Base-by-base conservation (phyloP, 2,113 vertebrate species). In the Fulica atra region DNA sequence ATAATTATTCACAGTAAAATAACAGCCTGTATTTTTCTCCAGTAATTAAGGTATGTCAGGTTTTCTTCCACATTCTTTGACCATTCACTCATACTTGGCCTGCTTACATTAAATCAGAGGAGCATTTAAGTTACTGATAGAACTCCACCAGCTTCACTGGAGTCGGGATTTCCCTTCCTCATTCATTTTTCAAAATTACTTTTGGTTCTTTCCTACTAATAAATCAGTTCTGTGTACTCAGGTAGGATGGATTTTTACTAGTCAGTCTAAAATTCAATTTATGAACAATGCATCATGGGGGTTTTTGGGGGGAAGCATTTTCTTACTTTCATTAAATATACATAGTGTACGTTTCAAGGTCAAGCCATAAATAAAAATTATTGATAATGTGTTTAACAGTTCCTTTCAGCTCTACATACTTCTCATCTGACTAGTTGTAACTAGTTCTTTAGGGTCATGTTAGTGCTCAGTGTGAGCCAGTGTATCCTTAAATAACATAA, bases 11-110 rank as follows among this genome's bases (percentile, higher is more conserved):
- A 61, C 36, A 66, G 31, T 79, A 78, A 85, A 87, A 44, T 66
- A 81, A 79, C 13, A 44, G 63, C 29, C 35, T 25, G 84, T 26
- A 31, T 40, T 89, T 93, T 50, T 6, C 1, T 5, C 4, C 20
- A 29, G 17, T 84, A 76, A 80, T 66, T 66, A 74, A 92, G 35
- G 57, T 74, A 57, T 68, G 16, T 70, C 33, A 63, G n/a, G 18
- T 84, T 95, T 97, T 91, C 24, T 70, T 81, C 51, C 13, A 2
- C 72, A 46, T 84, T 92, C 48, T 71, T 81, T 48, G 38, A 35
- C 7, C 35, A 18, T 88, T 86, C 60, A 42, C 26, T 92, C 35
- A 23, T 59, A 66, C 64, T 79, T 91, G 38, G 42, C 81, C 29
- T 68, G 48, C 56, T 95, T 74, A 28, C 25, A 8, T 74, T 68